Conservation (phyloP, 2,888 invertebrate genomes). For the Rhopalosiphum nymphaeae region DNA sequence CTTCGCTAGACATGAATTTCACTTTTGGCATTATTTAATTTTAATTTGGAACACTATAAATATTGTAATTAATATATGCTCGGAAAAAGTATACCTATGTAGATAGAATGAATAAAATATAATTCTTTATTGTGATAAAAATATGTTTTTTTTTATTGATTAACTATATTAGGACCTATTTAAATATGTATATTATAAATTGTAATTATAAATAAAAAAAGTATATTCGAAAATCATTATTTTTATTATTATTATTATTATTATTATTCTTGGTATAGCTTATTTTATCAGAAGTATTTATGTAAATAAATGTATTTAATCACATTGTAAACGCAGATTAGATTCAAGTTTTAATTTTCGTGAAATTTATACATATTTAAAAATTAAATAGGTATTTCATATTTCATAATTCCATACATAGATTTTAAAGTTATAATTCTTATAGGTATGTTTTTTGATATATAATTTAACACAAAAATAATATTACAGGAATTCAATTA, state of each 20-base stretch:
- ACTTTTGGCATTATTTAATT: slow-evolving; percentile 39
- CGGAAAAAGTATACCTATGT: not conserved
- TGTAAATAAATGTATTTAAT: not conserved
- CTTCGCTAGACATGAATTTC: slow-evolving; percentile 45
- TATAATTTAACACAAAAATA: not conserved
- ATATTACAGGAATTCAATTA: not conserved
- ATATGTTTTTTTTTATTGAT: not conserved
- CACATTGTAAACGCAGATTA: not conserved
- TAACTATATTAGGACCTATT: not conserved
- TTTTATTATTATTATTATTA: too few relatives aligned
- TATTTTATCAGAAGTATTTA: not conserved
- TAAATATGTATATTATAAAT: not conserved
- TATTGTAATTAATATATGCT: not conserved
- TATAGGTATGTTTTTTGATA: not conserved
- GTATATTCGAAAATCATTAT: not conserved
- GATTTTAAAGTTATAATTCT: not conserved
- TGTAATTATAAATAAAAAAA: not conserved
- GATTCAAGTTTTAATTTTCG: not conserved
- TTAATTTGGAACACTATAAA: not conserved
- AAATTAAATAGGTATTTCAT: not conserved
- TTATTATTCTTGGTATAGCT: too few relatives aligned
- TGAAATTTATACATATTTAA: not conserved
- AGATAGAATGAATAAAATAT: not conserved
- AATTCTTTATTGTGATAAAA: not conserved
- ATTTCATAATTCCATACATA: not conserved